phyloP scores from a whole-genome alignment of 2,888 invertebrate genomes.

The Ormyrus rosae region DNA sequence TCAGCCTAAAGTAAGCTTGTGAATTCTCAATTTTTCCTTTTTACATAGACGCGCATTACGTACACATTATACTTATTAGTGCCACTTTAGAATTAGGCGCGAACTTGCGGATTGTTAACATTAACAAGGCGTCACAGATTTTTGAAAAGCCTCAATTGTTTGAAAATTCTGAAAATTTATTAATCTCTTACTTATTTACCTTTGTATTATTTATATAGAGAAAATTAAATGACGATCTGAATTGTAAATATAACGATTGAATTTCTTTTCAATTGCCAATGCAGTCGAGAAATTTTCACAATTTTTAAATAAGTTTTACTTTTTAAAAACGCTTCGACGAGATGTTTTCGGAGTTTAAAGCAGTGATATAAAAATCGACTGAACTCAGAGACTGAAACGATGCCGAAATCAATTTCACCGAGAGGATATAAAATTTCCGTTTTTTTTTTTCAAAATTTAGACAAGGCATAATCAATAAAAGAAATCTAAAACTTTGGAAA shows the following conservation, averaged over 20 bases:
- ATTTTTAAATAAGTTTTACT: constrained; percentile 4
- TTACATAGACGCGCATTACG: constrained; percentile 2
- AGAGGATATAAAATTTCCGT: too few species aligned
- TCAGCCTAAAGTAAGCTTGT: too few species aligned
- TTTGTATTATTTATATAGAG: too few species aligned
- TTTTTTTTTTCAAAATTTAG: too few species aligned
- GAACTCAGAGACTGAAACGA: constrained; percentile 16
- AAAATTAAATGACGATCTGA: too few species aligned
- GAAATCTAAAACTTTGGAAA: too few species aligned
- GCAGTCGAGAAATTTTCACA: neutral
- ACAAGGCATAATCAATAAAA: too few species aligned
- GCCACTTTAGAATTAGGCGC: constrained; percentile 32
- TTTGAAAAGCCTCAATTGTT: constrained; percentile 15
- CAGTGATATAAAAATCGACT: constrained; percentile 2
- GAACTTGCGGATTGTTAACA: constrained; percentile 20
- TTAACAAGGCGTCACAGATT: constrained; percentile 31
- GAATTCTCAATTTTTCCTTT: constrained; percentile 21
- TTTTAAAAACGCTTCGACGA: constrained; percentile 24
- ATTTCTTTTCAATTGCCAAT: neutral
- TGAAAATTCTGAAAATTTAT: constrained; percentile 18
- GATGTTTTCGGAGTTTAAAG: constrained; percentile 1
- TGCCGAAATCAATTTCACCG: neutral
- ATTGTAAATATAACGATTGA: neutral
- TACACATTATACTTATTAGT: constrained; percentile 24
- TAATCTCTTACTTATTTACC: neutral